These are phyloP conservation scores for Lepisosteus oculatus DNA, from an alignment of 2,113 vertebrate genomes.

Conservation along the genomic window DNA sequence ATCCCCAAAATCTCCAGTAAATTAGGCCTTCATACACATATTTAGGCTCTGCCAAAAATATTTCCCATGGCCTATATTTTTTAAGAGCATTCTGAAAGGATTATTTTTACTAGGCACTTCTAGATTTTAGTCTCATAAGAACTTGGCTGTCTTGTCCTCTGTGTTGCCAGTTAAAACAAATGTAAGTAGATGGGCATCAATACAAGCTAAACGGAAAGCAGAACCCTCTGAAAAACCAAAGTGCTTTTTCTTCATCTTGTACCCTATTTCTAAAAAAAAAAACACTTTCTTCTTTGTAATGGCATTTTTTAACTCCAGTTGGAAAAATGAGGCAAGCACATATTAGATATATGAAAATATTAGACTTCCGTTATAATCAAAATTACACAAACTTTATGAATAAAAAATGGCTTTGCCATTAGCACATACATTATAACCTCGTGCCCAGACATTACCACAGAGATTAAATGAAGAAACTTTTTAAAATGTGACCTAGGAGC, in stretches of 20 bases:
- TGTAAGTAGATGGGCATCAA: constrained; percentile 5
- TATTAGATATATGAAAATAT: neutral
- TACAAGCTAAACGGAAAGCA: neutral
- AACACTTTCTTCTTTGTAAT: neutral
- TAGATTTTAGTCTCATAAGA: neutral
- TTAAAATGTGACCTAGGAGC: too few relatives aligned
- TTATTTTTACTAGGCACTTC: constrained; percentile 9
- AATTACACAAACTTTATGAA: too few relatives aligned
- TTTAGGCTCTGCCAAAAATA: constrained; percentile 21
- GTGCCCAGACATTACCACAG: too few relatives aligned
- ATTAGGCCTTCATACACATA: constrained; percentile 2
- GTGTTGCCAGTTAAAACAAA: neutral
- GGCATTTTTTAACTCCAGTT: neutral
- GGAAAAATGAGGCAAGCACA: neutral
- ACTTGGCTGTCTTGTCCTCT: neutral
- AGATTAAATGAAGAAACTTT: too few relatives aligned
- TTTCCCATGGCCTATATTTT: constrained; percentile 38
- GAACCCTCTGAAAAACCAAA: neutral
- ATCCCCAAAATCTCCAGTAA: neutral
- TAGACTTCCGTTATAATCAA: too few relatives aligned
- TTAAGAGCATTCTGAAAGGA: neutral
- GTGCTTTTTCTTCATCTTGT: neutral
- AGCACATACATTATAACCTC: too few relatives aligned
- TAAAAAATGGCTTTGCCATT: too few relatives aligned
- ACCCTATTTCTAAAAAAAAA: neutral